Conservation (phyloP, 2,797 vertebrate species). For the Numenius phaeopus region DNA sequence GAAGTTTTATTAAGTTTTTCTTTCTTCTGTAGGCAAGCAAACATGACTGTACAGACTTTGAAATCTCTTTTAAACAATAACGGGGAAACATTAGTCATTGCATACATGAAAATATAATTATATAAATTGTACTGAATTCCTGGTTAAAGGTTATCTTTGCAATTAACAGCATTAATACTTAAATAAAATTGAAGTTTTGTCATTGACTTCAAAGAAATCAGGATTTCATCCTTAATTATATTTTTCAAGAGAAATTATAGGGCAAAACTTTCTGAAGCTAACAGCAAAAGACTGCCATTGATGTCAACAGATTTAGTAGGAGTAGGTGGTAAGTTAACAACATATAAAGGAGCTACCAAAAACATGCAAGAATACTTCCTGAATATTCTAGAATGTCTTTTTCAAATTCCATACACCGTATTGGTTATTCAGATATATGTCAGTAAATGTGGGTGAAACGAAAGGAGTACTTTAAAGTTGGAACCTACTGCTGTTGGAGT, state of each 20-base stretch:
- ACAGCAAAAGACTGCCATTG: neutral
- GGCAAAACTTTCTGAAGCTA: neutral
- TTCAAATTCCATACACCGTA: neutral
- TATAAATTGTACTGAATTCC: neutral
- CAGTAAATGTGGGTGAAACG: neutral
- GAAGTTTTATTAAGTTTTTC: neutral
- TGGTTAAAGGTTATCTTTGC: neutral
- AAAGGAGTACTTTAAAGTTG: neutral
- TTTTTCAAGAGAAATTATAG: neutral
- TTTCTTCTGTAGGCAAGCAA: neutral
- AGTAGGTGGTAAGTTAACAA: neutral
- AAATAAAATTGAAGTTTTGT: neutral
- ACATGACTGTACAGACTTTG: neutral
- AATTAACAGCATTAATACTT: neutral
- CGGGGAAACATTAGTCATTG: neutral
- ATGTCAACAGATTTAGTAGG: neutral
- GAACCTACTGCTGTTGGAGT: neutral
- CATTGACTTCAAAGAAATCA: constrained; percentile 10
- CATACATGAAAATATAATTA: neutral
- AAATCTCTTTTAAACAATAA: neutral
- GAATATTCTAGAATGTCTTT: neutral
- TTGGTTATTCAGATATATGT: neutral
- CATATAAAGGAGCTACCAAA: neutral
- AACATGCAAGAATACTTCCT: neutral
- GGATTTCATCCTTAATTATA: neutral